A percentile compares a stretch with the other conserved stretches of the same genome.
Evolutionary conservation across 2,113 vertebrate species (phyloP).

Genomic region (Callithrix jacchus): DNA sequence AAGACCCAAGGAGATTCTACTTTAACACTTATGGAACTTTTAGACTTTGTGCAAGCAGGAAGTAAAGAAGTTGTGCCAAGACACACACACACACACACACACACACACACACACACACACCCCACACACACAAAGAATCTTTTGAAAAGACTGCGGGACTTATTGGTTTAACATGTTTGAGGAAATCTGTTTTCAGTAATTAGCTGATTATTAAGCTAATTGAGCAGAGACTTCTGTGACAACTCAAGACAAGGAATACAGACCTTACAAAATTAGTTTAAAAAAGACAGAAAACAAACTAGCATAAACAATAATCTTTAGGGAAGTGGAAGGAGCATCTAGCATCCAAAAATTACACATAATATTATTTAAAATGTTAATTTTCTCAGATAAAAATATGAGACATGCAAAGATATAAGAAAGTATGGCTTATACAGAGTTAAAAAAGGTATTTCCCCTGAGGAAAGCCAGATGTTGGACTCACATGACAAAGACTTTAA

Average conservation of each 20-base stretch:
- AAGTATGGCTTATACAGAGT: too few species aligned
- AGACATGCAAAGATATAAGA: not conserved
- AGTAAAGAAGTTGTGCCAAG: not conserved
- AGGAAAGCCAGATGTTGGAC: not conserved
- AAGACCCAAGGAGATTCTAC: not conserved
- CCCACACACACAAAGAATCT: not conserved
- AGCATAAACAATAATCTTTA: not conserved
- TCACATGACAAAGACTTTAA: not conserved
- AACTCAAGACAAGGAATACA: not conserved
- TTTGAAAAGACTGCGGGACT: not conserved
- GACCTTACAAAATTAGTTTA: constrained; percentile 2
- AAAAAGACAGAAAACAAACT: not conserved
- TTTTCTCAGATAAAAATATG: not conserved
- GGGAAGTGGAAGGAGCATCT: not conserved
- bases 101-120: not conserved
- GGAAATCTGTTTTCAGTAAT: not conserved
- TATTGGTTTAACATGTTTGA: not conserved
- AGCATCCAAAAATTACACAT: not conserved
- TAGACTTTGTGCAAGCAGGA: not conserved
- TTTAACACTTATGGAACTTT: not conserved
- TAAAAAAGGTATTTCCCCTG: too few species aligned
- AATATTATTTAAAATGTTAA: not conserved
- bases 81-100: not conserved
- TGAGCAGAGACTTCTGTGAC: not conserved
- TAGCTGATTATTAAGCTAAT: not conserved